phyloP scores from a whole-genome alignment of 2,113 vertebrate species.

The Leucoraja erinaceus region DNA sequence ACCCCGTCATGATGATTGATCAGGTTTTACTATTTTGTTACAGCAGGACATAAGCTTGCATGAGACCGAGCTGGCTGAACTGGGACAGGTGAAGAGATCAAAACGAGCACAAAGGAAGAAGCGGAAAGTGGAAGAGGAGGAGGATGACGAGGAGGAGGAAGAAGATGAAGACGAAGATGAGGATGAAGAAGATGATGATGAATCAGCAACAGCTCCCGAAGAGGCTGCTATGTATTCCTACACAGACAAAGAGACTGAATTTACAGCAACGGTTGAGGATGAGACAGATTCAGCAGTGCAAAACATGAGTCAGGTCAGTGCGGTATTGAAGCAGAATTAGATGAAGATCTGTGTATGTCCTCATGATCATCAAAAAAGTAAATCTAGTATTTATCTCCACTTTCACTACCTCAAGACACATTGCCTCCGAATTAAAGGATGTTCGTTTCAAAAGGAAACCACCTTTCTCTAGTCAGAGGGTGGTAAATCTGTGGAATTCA shows the following conservation, averaged over 20 bases:
- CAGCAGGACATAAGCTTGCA: conserved; percentile 77
- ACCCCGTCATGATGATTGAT: neutral
- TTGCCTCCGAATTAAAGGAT: too few species aligned
- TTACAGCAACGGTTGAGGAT: conserved; percentile 68
- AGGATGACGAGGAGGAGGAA: conserved; percentile 56
- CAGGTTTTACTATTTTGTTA: neutral
- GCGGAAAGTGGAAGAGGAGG: conserved; percentile 58
- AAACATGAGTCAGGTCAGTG: conserved; percentile 85
- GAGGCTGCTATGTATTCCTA: conserved; percentile 69
- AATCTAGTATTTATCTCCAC: neutral
- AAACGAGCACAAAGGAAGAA: conserved; percentile 65
- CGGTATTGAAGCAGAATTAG: too few species aligned
- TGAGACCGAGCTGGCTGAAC: conserved; percentile 62
- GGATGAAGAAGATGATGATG: conserved; percentile 45
- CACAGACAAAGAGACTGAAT: conserved; percentile 59
- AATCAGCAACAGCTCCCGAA: conserved; percentile 63
- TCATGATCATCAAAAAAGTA: neutral
- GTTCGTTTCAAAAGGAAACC: too few species aligned
- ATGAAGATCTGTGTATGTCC: neutral
- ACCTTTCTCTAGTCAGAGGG: too few species aligned
- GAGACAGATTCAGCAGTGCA: conserved; percentile 92
- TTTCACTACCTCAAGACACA: neutral
- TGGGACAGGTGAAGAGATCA: conserved; percentile 58
- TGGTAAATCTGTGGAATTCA: too few species aligned
- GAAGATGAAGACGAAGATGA: conserved; percentile 56